Percentiles rank a stretch among this genome's conserved stretches.
phyloP scores from a whole-genome alignment of 2,888 invertebrate genomes.

The Aelia acuminata region DNA sequence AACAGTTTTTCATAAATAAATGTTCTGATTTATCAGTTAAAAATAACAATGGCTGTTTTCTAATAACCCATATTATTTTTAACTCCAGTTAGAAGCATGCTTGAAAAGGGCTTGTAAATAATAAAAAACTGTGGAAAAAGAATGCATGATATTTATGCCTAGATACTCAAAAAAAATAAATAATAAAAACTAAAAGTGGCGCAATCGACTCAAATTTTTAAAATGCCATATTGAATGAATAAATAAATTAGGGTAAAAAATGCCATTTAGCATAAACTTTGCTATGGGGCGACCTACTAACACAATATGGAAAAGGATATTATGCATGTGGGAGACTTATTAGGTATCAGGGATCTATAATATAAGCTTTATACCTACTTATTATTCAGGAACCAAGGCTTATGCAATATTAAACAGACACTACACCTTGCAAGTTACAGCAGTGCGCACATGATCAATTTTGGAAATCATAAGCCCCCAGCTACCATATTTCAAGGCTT shows the following conservation, averaged over 20 bases:
- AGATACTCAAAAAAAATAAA: too few relatives aligned
- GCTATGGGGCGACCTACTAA: neutral
- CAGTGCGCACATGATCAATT: constrained; percentile 21
- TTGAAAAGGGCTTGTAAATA: too few relatives aligned
- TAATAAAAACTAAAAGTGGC: too few relatives aligned
- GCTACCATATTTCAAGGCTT: neutral
- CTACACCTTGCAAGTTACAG: constrained; percentile 16
- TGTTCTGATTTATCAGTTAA: too few relatives aligned
- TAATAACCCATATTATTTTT: too few relatives aligned
- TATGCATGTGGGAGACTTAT: neutral
- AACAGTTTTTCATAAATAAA: too few relatives aligned
- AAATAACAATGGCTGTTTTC: too few relatives aligned
- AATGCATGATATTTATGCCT: too few relatives aligned
- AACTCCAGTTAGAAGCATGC: too few relatives aligned
- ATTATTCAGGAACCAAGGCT: constrained; percentile 8
- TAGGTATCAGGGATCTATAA: neutral
- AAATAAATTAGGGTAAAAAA: neutral
- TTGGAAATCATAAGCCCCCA: neutral
- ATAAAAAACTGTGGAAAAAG: too few relatives aligned
- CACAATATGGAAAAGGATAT: neutral
- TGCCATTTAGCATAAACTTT: neutral
- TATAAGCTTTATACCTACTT: constrained; percentile 2
- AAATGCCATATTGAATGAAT: neutral
- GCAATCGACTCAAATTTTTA: neutral
- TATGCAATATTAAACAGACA: constrained; percentile 21